A percentile compares a stretch with the other conserved stretches of the same genome.
phyloP scores from a whole-genome alignment of 2,113 vertebrate genomes.

The Lucifuga dentata region DNA sequence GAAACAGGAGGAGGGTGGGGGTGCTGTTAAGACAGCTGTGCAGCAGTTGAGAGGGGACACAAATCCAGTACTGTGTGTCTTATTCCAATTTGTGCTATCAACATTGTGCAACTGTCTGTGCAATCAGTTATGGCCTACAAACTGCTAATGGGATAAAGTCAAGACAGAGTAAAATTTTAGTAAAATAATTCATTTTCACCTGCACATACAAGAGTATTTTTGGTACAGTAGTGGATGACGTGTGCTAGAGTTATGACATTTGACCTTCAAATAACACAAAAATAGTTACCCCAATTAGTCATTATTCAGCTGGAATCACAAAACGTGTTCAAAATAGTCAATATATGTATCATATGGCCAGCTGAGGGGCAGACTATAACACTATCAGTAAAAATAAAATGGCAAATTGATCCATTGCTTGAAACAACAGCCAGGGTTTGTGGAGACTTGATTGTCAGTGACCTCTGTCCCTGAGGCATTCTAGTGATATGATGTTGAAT shows the following conservation, averaged over 20 bases:
- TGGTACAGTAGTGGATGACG: no score
- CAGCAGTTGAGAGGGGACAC: slow-evolving; percentile 58
- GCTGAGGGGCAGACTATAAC: not conserved
- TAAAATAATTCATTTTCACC: not conserved
- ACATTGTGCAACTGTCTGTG: slow-evolving; percentile 27
- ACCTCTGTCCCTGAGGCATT: slow-evolving; percentile 29
- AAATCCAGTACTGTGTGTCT: slow-evolving; percentile 53
- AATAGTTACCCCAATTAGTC: not conserved
- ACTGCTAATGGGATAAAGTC: not conserved
- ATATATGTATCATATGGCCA: no score
- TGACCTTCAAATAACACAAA: slow-evolving; percentile 1
- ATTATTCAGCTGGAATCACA: not conserved
- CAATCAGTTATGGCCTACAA: no score
- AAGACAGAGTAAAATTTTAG: not conserved
- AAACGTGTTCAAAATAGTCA: no score
- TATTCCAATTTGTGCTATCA: no score
- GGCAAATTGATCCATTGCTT: slow-evolving; percentile 28
- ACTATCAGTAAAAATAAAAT: slow-evolving; percentile 23
- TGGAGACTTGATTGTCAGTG: slow-evolving; percentile 6
- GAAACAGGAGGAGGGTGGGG: slow-evolving; percentile 48
- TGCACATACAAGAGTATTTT: no score
- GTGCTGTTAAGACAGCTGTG: slow-evolving; percentile 76
- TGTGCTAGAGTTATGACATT: not conserved
- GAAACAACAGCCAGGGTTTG: slow-evolving; percentile 10
- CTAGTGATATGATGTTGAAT: slow-evolving; percentile 33